Percentiles rank a stretch among this genome's conserved stretches.
These are phyloP conservation scores for Formica exsecta DNA, from an alignment of 1,140 invertebrate species.

Conservation along the genomic window DNA sequence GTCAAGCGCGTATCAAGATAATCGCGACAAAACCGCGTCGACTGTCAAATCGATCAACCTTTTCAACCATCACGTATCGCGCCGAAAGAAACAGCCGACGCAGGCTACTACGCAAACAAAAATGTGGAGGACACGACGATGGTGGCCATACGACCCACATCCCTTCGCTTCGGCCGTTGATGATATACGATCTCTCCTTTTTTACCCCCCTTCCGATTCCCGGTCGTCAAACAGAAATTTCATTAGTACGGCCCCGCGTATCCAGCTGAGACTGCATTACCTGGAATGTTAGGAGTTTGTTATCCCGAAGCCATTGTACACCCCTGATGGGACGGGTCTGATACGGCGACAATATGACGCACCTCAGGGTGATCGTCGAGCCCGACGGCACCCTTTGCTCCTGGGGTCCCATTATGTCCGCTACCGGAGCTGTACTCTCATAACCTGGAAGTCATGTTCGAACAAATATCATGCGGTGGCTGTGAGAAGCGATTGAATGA, in stretches of 20 bases:
- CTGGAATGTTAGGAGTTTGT: constrained; percentile 86
- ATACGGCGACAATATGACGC: constrained; percentile 85
- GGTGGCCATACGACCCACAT: constrained; percentile 28
- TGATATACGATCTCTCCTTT: constrained; percentile 56
- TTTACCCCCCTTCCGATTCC: constrained; percentile 9
- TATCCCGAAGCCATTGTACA: constrained; percentile 85
- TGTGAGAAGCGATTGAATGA: constrained; percentile 45
- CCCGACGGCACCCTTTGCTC: constrained; percentile 84
- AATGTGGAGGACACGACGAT: constrained; percentile 24
- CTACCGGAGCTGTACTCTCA: constrained; percentile 85
- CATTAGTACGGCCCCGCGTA: constrained; percentile 54
- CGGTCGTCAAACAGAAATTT: constrained; percentile 68
- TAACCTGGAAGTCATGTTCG: constrained; percentile 82
- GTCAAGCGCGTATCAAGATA: neutral
- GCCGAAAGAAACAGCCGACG: constrained; percentile 52
- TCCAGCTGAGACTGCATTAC: constrained; percentile 71
- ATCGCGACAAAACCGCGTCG: constrained; percentile 40
- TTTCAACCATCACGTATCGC: neutral
- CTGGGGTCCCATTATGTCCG: constrained; percentile 84
- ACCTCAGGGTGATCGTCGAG: constrained; percentile 86
- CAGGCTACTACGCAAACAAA: constrained; percentile 53
- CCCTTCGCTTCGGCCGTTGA: constrained; percentile 13
- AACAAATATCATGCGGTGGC: constrained; percentile 71
- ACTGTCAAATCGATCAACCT: constrained; percentile 37
- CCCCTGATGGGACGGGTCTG: constrained; percentile 84